Conservation (phyloP, 1,140 invertebrate species). For the Lordiphosa collinella region DNA sequence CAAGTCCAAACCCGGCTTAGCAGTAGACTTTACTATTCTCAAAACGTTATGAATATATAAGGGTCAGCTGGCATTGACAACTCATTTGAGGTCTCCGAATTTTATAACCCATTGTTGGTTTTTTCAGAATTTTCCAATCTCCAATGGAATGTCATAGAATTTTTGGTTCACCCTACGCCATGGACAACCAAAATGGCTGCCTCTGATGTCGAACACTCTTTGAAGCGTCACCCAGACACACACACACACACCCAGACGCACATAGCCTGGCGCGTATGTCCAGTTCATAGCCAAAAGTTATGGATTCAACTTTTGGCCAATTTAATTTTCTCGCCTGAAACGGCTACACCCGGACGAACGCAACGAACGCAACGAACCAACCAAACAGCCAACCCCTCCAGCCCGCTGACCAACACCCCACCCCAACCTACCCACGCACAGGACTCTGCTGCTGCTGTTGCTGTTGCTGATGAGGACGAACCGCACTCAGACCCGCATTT, state of each 20-base stretch:
- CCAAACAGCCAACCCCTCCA: slow-evolving; percentile 3
- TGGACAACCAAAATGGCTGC: slow-evolving; percentile 54
- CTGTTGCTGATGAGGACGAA: slow-evolving; percentile 18
- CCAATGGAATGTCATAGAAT: background rate
- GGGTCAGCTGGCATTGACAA: too few species aligned
- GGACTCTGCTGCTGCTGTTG: slow-evolving; percentile 26
- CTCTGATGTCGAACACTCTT: slow-evolving; percentile 9
- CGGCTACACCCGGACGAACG: slow-evolving; percentile 58
- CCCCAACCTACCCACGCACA: background rate
- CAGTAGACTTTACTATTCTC: too few species aligned
- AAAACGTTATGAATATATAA: too few species aligned
- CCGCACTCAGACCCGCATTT: slow-evolving; percentile 62
- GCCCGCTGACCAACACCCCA: background rate
- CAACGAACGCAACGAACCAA: slow-evolving; percentile 41
- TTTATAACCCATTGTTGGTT: too few species aligned
- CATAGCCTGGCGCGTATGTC: slow-evolving; percentile 24
- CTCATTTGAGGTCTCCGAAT: too few species aligned
- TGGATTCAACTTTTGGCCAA: slow-evolving; percentile 79
- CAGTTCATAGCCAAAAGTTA: slow-evolving; percentile 78
- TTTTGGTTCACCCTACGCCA: slow-evolving; percentile 11
- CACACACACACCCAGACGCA: slow-evolving; percentile 19
- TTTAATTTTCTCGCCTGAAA: slow-evolving; percentile 79
- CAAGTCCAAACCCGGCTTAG: too few species aligned
- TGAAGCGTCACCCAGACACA: slow-evolving; percentile 1
- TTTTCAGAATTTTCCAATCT: too few species aligned